phyloP scores from a whole-genome alignment of 1,140 invertebrate species.

The Drosophila arawakana region DNA sequence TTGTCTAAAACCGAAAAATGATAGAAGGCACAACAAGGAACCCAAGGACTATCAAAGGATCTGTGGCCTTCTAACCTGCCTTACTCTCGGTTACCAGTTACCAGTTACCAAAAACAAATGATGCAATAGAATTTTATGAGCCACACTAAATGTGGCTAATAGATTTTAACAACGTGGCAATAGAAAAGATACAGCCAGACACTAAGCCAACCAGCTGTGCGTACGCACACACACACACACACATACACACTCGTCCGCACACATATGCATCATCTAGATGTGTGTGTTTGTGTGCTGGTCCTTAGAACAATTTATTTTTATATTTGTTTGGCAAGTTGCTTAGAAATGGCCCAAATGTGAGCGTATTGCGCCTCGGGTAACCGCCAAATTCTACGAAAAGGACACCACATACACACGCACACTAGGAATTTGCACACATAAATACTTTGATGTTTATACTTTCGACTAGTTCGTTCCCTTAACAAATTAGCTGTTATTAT shows the following conservation, averaged over 20 bases:
- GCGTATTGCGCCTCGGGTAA: slow-evolving; percentile 61
- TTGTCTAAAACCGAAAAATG: slow-evolving; percentile 51
- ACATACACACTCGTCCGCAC: slow-evolving; percentile 9
- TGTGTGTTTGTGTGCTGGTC: slow-evolving; percentile 37
- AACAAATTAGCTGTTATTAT: slow-evolving; percentile 67
- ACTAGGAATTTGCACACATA: slow-evolving; percentile 1
- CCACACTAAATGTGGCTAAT: slow-evolving; percentile 82
- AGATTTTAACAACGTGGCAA: slow-evolving; percentile 83
- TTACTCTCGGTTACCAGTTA: slow-evolving; percentile 19
- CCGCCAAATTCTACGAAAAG: slow-evolving; percentile 67
- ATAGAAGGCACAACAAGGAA: slow-evolving; percentile 21
- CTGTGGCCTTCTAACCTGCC: slow-evolving; percentile 15
- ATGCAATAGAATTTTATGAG: slow-evolving; percentile 83
- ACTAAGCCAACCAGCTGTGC: slow-evolving; percentile 57
- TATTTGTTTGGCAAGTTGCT: slow-evolving; percentile 82
- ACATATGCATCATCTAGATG: slow-evolving; percentile 27
- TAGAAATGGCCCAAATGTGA: slow-evolving; percentile 73
- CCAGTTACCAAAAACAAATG: slow-evolving; percentile 79
- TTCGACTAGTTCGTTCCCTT: slow-evolving; percentile 56
- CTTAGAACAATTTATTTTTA: slow-evolving; percentile 83
- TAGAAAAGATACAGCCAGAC: slow-evolving; percentile 80
- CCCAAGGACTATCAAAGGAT: slow-evolving; percentile 12
- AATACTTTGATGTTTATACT: slow-evolving; percentile 64
- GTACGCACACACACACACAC: slow-evolving; percentile 3
- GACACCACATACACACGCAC: slow-evolving; percentile 15